Percentiles rank a stretch among this genome's conserved stretches.
Conservation (phyloP, 92 coral and sea anemone species). For the Virgularia gustaviana region DNA sequence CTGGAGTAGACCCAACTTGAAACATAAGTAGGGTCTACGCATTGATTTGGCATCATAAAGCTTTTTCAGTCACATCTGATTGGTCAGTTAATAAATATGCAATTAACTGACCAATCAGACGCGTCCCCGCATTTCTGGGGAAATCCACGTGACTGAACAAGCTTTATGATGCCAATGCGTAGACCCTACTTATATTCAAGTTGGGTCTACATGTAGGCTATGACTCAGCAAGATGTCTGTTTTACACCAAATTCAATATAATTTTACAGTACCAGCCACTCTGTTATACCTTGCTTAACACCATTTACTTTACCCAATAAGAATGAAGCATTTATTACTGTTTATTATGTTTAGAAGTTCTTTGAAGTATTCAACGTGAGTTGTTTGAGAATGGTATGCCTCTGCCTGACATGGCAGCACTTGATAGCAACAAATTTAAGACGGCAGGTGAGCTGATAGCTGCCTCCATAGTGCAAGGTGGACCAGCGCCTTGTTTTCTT, state of each 20-base stretch:
- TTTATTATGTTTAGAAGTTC: neutral
- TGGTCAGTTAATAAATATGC: too few relatives aligned
- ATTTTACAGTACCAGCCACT: neutral
- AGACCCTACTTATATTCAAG: too few relatives aligned
- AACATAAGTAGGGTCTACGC: too few relatives aligned
- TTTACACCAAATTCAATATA: neutral
- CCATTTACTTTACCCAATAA: neutral
- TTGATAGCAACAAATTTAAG: neutral
- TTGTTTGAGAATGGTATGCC: slow-evolving; percentile 1
- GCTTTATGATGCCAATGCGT: too few relatives aligned
- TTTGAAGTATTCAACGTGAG: neutral
- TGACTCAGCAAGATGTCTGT: slow-evolving; percentile 1
- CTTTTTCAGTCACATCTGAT: too few relatives aligned
- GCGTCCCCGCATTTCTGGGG: too few relatives aligned
- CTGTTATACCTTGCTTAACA: slow-evolving; percentile 1
- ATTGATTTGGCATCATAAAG: too few relatives aligned
- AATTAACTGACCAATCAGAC: too few relatives aligned
- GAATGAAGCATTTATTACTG: neutral
- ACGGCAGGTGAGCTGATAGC: slow-evolving; percentile 7
- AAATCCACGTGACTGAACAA: too few relatives aligned
- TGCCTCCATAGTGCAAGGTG: slow-evolving; percentile 5
- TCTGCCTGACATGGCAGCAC: slow-evolving; percentile 6
- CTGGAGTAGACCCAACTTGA: too few relatives aligned
- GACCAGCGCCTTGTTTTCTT: slow-evolving; percentile 47
- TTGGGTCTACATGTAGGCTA: too few relatives aligned